These are phyloP conservation scores for Chelidonichthys spinosus DNA, from an alignment of 2,797 vertebrate genomes.

Conservation along the genomic window DNA sequence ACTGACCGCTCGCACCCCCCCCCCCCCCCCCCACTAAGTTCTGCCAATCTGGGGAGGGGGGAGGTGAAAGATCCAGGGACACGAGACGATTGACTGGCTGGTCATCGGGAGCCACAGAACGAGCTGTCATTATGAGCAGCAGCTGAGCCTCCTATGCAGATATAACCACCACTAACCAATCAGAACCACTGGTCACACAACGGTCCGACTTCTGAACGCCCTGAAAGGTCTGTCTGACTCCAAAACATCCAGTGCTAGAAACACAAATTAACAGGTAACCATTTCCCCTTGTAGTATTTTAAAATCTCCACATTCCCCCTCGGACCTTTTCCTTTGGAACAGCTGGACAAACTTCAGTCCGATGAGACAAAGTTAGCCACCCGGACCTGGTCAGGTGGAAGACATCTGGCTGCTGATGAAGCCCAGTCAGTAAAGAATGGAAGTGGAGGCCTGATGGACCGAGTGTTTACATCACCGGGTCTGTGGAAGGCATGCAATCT, in stretches of 20 bases:
- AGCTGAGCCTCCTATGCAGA: slow-evolving; percentile 38
- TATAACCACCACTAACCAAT: slow-evolving; percentile 39
- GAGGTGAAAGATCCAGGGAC: slow-evolving; percentile 30
- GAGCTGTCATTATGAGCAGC: slow-evolving; percentile 42
- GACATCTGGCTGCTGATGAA: slow-evolving; percentile 48
- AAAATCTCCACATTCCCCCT: slow-evolving; percentile 7
- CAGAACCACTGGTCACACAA: slow-evolving; percentile 35
- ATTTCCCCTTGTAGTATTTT: not conserved
- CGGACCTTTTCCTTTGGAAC: slow-evolving; percentile 21
- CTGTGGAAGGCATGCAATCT: slow-evolving; percentile 29
- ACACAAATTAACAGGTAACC: not conserved
- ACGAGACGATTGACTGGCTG: slow-evolving; percentile 32
- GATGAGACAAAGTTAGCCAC: not conserved
- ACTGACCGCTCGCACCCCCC: slow-evolving; percentile 77
- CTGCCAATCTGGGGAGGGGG: not conserved
- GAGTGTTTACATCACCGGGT: slow-evolving; percentile 35
- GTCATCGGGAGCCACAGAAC: slow-evolving; percentile 33
- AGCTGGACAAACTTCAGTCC: slow-evolving; percentile 37
- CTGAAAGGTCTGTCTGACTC: too few relatives aligned
- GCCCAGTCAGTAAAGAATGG: slow-evolving; percentile 23
- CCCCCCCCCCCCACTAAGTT: not conserved
- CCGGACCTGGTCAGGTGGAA: slow-evolving; percentile 39
- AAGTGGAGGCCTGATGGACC: slow-evolving; percentile 18
- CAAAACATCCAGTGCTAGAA: slow-evolving; percentile 7
- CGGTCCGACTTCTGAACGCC: slow-evolving; percentile 37